Base-by-base conservation (phyloP, 2,113 vertebrate species). In the Pleuronectes platessa region DNA sequence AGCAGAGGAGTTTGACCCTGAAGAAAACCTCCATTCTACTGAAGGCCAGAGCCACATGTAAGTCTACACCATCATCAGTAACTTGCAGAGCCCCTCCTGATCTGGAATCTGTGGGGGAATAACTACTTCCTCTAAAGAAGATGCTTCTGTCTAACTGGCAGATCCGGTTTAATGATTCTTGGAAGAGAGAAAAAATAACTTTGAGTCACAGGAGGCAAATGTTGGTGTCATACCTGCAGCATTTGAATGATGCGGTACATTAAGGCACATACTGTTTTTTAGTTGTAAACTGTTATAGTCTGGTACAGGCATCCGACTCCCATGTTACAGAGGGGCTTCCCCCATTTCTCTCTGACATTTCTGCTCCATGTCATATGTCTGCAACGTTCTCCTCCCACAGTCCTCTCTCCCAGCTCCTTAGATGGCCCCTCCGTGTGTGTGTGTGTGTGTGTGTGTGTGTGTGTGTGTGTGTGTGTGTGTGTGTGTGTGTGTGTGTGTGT, bases 1-100 rank as follows among this genome's bases (percentile, higher is more conserved):
- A 94, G 78, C 94, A 92, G 93, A 96, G 94, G 88, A 96, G 94
- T 86, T 96, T 82, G 0, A 94, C 93, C 91, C 94, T 83, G 90
- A 93, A 53, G 93, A 94, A 74, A 90, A 85, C 63, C 68, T 94
- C 1, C 89, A 92, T 42, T 92, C 91, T 26, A 88, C 77, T 21
- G 94, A 95, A 14, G 94, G 90, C 64, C 93, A 93, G 42, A 91
- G 88, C 71, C 94, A 93, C 18, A 92, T 94, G 94, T 95, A 83
- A 92, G 94, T 88, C 55, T 42, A 37, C n/a, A 55, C 21, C 2
- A 5, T 42, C 31, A 24, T 68, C 40, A 45, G 1, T 72, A 14
- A 51, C 17, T 42, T 6, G 75, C 18, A 47, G 7, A 72, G 37
- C 20, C 2, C 17, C 47, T 23, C 4, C 13, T 55, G 27, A 61